Evolutionary conservation across 2,113 vertebrate species (phyloP).

Genomic region (Antechinus flavipes): DNA sequence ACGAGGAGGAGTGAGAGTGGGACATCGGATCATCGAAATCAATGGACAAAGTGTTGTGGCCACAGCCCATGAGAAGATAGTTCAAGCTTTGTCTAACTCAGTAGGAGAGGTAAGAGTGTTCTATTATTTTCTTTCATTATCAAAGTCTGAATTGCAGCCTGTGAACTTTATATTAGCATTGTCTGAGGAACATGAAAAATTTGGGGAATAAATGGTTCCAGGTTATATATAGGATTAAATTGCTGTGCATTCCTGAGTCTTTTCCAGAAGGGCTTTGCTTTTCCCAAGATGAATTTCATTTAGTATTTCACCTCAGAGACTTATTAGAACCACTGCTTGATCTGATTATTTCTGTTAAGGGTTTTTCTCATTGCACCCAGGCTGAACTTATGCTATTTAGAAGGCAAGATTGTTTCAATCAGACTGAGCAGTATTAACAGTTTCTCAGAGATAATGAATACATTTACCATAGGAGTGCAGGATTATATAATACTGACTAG

Average conservation of each 20-base stretch:
- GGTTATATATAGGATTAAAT: neutral
- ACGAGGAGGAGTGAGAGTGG: slow-evolving; percentile 95
- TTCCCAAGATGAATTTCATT: neutral
- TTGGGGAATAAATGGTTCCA: neutral
- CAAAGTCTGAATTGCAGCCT: no score
- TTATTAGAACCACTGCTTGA: neutral
- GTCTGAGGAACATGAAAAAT: neutral
- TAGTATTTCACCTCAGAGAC: neutral
- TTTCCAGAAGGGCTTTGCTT: neutral
- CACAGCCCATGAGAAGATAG: slow-evolving; percentile 98
- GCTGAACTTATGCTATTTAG: neutral
- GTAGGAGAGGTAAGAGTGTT: slow-evolving; percentile 93
- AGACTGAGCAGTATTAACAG: neutral
- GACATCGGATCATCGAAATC: slow-evolving; percentile 99
- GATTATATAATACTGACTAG: rapidly evolving
- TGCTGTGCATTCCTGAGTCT: neutral
- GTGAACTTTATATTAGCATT: neutral
- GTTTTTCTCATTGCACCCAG: neutral
- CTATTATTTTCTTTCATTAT: neutral
- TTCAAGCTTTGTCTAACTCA: slow-evolving; percentile 97
- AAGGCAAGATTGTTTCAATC: neutral
- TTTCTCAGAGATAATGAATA: neutral
- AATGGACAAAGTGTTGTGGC: slow-evolving; percentile 98
- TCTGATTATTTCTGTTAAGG: neutral
- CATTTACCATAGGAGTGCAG: neutral